Conservation (phyloP, 2,888 invertebrate genomes). For the Lasiommata megera region DNA sequence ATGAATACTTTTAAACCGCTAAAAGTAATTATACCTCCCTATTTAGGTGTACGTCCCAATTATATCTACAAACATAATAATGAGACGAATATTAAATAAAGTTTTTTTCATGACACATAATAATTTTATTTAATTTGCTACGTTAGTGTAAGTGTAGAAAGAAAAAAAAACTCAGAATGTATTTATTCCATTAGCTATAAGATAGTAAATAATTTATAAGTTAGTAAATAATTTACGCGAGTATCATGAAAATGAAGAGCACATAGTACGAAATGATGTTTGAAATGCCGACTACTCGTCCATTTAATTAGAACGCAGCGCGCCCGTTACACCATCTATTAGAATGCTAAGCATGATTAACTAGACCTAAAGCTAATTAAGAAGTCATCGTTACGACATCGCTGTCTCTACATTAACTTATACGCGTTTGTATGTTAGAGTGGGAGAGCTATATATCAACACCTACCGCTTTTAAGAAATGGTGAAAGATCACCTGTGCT, state of each 20-base stretch:
- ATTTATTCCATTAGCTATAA: too few species aligned
- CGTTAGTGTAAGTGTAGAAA: neutral
- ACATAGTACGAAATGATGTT: slow-evolving; percentile 45
- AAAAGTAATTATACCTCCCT: slow-evolving; percentile 6
- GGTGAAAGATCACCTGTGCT: slow-evolving; percentile 81
- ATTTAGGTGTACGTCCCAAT: too few species aligned
- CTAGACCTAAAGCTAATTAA: slow-evolving; percentile 66
- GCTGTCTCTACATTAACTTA: slow-evolving; percentile 46
- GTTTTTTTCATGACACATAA: neutral
- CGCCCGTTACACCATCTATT: slow-evolving; percentile 55
- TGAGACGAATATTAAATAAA: neutral
- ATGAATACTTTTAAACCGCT: slow-evolving; percentile 32
- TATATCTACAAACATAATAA: neutral
- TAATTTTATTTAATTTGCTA: too few species aligned
- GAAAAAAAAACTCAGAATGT: slow-evolving; percentile 29
- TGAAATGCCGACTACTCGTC: slow-evolving; percentile 51
- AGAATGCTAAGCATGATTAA: slow-evolving; percentile 71
- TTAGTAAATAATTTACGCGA: slow-evolving; percentile 41
- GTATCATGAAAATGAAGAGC: slow-evolving; percentile 37
- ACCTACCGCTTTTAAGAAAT: slow-evolving; percentile 64
- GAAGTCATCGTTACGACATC: slow-evolving; percentile 46
- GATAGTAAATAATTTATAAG: too few species aligned
- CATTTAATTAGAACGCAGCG: slow-evolving; percentile 59
- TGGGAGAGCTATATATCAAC: slow-evolving; percentile 67
- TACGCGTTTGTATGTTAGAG: slow-evolving; percentile 43